Evolutionary conservation across 2,113 vertebrate genomes (phyloP).

Genomic region (Emydura subglobosa): DNA sequence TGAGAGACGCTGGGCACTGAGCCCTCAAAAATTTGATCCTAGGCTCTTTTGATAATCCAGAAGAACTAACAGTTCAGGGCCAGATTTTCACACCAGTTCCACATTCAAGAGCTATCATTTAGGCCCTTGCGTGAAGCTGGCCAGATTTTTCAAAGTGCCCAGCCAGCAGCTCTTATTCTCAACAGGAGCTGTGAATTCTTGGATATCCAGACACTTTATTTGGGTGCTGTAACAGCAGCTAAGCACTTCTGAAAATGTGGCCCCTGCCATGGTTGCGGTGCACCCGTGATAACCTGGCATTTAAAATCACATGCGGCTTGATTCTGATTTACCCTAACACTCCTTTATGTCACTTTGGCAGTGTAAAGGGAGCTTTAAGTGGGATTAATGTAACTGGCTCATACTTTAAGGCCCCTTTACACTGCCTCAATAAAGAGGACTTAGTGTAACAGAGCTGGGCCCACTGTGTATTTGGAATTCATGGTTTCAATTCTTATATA

Average conservation of each 20-base stretch:
- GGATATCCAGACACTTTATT: not conserved
- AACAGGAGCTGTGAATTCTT: not conserved
- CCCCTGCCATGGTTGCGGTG: not conserved
- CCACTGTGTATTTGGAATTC: not conserved
- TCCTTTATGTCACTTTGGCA: not conserved
- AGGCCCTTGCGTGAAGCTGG: not conserved
- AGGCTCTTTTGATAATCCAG: not conserved
- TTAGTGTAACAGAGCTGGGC: not conserved
- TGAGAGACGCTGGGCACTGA: conserved; percentile 50
- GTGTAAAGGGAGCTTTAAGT: not conserved
- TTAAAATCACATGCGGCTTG: not conserved
- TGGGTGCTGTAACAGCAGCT: not conserved
- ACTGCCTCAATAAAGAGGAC: not conserved
- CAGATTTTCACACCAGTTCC: conserved; percentile 6
- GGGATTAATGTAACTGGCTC: not conserved
- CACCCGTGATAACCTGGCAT: not conserved
- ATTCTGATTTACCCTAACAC: not conserved
- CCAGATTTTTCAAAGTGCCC: not conserved
- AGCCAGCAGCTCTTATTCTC: not conserved
- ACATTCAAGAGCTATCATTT: not conserved
- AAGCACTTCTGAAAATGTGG: not conserved
- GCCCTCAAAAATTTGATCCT: conserved; percentile 18
- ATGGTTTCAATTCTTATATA: not conserved
- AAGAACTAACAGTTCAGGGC: not conserved
- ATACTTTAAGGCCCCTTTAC: rapidly evolving